Percentiles rank a stretch among this genome's conserved stretches.
Conservation (phyloP, 2,113 vertebrate species). For the Misgurnus anguillicaudatus region DNA sequence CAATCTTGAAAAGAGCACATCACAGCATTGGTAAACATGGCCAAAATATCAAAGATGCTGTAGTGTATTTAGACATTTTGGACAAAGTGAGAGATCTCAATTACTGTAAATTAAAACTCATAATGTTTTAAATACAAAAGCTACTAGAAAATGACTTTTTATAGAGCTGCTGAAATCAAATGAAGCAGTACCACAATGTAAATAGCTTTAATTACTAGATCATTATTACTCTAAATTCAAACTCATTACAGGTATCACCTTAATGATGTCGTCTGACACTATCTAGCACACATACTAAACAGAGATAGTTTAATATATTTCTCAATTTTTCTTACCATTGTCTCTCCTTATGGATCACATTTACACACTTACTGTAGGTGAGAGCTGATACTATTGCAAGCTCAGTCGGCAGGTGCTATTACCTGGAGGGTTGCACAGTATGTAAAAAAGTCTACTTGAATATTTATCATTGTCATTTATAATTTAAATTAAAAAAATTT, state of each 20-base stretch:
- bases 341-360: not conserved
- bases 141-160: too few relatives aligned
- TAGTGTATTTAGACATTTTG: not conserved
- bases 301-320: not conserved
- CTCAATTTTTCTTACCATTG: not conserved
- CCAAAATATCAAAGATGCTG: not conserved
- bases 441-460: conserved; percentile 4
- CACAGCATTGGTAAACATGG: not conserved
- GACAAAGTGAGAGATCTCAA: not conserved
- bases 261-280: too few relatives aligned
- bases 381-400: not conserved
- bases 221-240: too few relatives aligned
- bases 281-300: too few relatives aligned
- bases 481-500: conserved; percentile 8
- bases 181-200: too few relatives aligned
- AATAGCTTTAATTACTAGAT: too few relatives aligned
- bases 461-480: conserved; percentile 17
- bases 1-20: not conserved
- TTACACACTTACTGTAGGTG: not conserved
- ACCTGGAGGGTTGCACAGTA: conserved; percentile 6
- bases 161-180: too few relatives aligned
- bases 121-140: too few relatives aligned
- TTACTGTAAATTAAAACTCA: not conserved
- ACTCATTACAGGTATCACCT: too few relatives aligned
- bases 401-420: conserved; percentile 6